Evolutionary conservation across 2,113 vertebrate genomes (phyloP).

Genomic region (Entomyzon cyanotis): DNA sequence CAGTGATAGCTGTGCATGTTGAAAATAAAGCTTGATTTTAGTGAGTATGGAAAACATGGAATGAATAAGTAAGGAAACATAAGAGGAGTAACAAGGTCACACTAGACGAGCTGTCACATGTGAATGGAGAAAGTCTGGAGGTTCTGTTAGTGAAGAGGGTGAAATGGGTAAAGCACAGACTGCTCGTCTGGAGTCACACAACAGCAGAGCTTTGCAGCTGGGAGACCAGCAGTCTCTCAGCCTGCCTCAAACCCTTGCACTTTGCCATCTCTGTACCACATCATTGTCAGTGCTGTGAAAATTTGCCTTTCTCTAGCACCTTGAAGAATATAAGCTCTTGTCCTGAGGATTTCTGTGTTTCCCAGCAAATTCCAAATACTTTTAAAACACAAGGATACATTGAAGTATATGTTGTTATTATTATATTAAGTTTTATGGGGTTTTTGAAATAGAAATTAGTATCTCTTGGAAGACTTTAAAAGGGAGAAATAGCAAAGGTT

Average conservation of each 20-base stretch:
- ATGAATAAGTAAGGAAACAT: neutral
- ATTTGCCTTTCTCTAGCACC: neutral
- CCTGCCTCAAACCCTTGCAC: neutral
- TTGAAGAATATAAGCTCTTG: neutral
- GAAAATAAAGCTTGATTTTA: neutral
- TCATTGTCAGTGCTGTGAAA: neutral
- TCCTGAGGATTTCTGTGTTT: neutral
- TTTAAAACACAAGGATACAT: neutral
- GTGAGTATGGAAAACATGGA: neutral
- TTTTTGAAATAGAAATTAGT: neutral
- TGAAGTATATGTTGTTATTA: no score
- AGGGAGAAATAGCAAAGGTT: conserved; percentile 28
- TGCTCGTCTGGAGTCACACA: neutral
- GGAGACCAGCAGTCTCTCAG: neutral
- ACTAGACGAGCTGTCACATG: neutral
- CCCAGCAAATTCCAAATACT: neutral
- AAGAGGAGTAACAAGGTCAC: neutral
- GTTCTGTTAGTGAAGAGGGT: neutral
- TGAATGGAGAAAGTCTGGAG: neutral
- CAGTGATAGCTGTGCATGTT: neutral
- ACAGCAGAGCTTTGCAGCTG: neutral
- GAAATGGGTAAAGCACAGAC: neutral
- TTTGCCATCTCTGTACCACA: neutral
- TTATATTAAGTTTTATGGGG: neutral
- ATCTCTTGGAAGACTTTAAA: neutral